Evolutionary conservation across 1,140 invertebrate species (phyloP).

Genomic region (Drosophila bifasciata): DNA sequence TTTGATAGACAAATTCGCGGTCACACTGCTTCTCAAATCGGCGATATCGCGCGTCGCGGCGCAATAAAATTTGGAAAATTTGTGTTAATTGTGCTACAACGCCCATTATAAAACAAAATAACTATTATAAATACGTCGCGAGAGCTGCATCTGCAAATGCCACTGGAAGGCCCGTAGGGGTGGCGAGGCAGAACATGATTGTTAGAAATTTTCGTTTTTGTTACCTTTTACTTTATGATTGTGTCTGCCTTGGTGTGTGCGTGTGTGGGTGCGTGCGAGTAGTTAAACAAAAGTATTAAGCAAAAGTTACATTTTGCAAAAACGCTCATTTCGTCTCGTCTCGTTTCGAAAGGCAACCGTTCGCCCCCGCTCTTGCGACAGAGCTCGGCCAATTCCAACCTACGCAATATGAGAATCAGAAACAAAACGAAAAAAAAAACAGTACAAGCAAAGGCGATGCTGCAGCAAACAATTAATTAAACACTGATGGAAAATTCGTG

Average conservation of each 20-base stretch:
- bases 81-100: constrained; percentile 22
- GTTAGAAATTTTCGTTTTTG: constrained; percentile 1
- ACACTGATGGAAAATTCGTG: constrained; percentile 33
- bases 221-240: neutral
- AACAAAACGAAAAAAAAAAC: constrained; percentile 31
- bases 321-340: neutral
- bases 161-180: neutral
- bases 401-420: constrained; percentile 1
- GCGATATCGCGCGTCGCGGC: constrained; percentile 2
- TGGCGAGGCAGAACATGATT: neutral
- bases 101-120: constrained; percentile 24
- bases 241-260: constrained; percentile 26
- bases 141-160: constrained; percentile 38
- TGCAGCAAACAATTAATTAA: constrained; percentile 44
- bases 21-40: constrained; percentile 1
- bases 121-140: constrained; percentile 19
- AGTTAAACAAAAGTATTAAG: constrained; percentile 40
- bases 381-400: too few relatives aligned
- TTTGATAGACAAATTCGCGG: too few relatives aligned
- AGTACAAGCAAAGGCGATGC: constrained; percentile 18
- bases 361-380: constrained; percentile 12
- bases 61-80: constrained; percentile 24
- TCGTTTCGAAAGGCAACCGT: neutral
- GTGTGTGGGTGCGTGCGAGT: constrained; percentile 33
- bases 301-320: constrained; percentile 12